Evolutionary conservation across 23 tunicate genomes (phyloP).

Genomic region (Corella eumyota): DNA sequence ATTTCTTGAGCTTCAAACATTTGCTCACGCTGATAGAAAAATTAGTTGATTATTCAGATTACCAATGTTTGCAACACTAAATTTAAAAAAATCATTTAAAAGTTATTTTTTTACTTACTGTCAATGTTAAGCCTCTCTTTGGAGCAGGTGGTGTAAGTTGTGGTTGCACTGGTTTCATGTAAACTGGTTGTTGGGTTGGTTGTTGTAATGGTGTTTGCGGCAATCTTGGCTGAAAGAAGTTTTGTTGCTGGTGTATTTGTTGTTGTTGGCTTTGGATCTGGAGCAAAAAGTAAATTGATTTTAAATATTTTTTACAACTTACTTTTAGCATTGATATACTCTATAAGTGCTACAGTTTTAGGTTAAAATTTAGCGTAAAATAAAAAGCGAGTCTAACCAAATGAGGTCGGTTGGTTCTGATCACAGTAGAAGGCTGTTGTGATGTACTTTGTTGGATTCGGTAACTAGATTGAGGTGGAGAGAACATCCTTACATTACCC

Average conservation of each 20-base stretch:
- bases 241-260: conserved; percentile 7
- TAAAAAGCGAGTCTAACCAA: too few species aligned
- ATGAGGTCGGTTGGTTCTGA: too few species aligned
- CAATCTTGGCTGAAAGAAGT: too few species aligned
- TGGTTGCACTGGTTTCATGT: conserved; percentile 9
- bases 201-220: not conserved
- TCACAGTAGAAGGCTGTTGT: too few species aligned
- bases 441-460: too few species aligned
- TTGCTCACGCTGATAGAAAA: conserved; percentile 47
- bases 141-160: conserved; percentile 11
- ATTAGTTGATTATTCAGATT: not conserved
- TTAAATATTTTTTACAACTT: too few species aligned
- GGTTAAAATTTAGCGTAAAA: too few species aligned
- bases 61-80: not conserved
- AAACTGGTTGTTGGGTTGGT: conserved; percentile 10
- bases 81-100: not conserved
- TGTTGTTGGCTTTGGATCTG: conserved; percentile 1
- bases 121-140: conserved; percentile 18
- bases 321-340: too few species aligned
- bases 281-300: too few species aligned
- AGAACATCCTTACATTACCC: too few species aligned
- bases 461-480: too few species aligned
- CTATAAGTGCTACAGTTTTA: too few species aligned
- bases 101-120: conserved; percentile 8
- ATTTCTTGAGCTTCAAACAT: conserved; percentile 84